These are phyloP conservation scores for Drosophila niveifrons DNA, from an alignment of 2,888 invertebrate species.

Conservation along the genomic window DNA sequence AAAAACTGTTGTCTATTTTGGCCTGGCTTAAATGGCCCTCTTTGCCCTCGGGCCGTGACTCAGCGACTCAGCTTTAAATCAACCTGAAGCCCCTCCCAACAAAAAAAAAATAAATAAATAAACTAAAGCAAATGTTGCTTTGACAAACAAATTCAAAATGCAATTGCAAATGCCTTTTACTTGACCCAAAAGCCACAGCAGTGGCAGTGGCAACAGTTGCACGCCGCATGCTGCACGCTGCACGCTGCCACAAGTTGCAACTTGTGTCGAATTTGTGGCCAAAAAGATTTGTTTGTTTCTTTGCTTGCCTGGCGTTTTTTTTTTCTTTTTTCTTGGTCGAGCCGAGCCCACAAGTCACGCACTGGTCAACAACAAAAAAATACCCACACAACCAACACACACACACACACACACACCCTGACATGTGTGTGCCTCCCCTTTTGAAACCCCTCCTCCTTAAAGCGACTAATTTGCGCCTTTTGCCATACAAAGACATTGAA, in stretches of 20 bases:
- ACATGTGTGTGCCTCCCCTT: neutral
- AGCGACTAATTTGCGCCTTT: slow-evolving; percentile 72
- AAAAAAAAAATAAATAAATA: slow-evolving; percentile 16
- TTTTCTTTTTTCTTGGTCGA: slow-evolving; percentile 23
- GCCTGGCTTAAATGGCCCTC: slow-evolving; percentile 2
- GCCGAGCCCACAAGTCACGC: slow-evolving; percentile 74
- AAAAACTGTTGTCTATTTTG: too few relatives aligned
- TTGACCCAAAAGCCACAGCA: slow-evolving; percentile 69
- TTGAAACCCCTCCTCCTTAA: slow-evolving; percentile 5
- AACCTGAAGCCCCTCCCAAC: slow-evolving; percentile 34
- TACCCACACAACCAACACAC: slow-evolving; percentile 35
- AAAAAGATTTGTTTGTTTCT: slow-evolving; percentile 14
- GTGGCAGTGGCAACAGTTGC: slow-evolving; percentile 24
- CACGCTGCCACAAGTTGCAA: slow-evolving; percentile 31
- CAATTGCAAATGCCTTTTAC: slow-evolving; percentile 71
- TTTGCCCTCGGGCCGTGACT: slow-evolving; percentile 20
- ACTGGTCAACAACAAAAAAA: slow-evolving; percentile 67
- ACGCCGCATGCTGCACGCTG: slow-evolving; percentile 21
- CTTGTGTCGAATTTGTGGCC: slow-evolving; percentile 40
- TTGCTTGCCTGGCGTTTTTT: neutral
- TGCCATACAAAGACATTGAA: slow-evolving; percentile 75
- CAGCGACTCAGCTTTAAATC: too few relatives aligned
- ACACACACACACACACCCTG: slow-evolving; percentile 33
- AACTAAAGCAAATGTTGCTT: slow-evolving; percentile 44
- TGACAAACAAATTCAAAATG: slow-evolving; percentile 63